Conservation (phyloP, 64 coral and sea anemone genomes). For the Anthopleura sola region DNA sequence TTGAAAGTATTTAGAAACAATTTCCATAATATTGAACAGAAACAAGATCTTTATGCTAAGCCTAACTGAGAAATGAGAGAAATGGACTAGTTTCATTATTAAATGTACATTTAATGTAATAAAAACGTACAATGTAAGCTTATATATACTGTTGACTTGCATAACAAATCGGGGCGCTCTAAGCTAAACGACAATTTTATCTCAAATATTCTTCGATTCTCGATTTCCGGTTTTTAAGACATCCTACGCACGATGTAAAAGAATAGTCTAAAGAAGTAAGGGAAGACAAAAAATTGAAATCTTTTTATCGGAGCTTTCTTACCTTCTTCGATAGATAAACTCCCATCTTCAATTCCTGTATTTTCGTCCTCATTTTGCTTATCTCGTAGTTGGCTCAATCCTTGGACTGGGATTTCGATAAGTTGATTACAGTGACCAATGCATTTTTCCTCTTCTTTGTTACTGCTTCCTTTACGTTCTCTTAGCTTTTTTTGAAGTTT, state of each 20-base stretch:
- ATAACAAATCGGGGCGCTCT: neutral
- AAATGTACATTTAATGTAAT: neutral
- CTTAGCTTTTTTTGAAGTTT: constrained; percentile 60
- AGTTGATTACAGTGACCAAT: constrained; percentile 53
- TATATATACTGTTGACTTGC: neutral
- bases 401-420: constrained; percentile 57
- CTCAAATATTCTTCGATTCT: constrained; percentile 1
- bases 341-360: neutral
- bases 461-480: constrained; percentile 48
- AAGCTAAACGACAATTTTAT: constrained; percentile 1
- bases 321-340: constrained; percentile 25
- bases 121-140: neutral
- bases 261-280: neutral
- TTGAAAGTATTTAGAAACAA: too few relatives aligned
- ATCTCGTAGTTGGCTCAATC: constrained; percentile 30
- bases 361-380: constrained; percentile 7
- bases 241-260: neutral
- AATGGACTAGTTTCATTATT: too few relatives aligned
- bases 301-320: neutral
- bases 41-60: too few relatives aligned
- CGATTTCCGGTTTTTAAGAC: constrained; percentile 5
- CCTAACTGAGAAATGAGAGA: too few relatives aligned
- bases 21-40: too few relatives aligned
- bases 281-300: neutral
- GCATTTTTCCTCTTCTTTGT: constrained; percentile 46